These are phyloP conservation scores for Cephalopterus ornatus DNA, from an alignment of 2,113 vertebrate genomes.

Conservation along the genomic window DNA sequence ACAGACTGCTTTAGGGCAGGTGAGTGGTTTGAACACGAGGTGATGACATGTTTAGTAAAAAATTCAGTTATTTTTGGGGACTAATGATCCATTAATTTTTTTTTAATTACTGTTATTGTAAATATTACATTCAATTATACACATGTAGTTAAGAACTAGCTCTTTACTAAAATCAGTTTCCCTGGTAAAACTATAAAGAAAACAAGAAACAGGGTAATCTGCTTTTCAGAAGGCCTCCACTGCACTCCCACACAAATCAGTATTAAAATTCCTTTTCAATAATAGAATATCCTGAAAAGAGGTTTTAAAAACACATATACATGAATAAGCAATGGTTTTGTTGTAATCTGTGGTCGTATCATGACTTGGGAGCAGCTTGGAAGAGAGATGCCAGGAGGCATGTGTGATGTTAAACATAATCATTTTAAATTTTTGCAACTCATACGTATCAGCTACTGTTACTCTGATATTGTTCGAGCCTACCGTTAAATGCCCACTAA, in stretches of 20 bases:
- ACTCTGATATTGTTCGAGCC: background rate
- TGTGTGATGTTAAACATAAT: background rate
- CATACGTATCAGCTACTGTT: background rate
- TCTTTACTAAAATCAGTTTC: background rate
- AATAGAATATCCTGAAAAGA: background rate
- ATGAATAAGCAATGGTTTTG: background rate
- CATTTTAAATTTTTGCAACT: background rate
- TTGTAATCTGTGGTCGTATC: background rate
- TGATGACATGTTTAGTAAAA: background rate
- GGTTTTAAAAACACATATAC: background rate
- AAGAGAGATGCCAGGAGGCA: background rate
- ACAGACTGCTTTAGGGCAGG: background rate
- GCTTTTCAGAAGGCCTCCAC: background rate
- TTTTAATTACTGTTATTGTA: background rate
- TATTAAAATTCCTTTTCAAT: background rate
- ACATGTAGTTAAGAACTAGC: background rate
- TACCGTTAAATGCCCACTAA: background rate
- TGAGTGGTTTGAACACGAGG: background rate
- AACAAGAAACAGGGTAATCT: background rate
- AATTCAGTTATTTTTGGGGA: background rate
- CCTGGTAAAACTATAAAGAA: background rate
- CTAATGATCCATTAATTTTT: background rate
- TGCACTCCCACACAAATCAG: background rate
- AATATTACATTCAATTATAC: background rate
- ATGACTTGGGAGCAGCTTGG: background rate